Evolutionary conservation across 2,888 invertebrate species (phyloP), one percentile per base, ranked within the genome.

Genomic region (Ornithoptera alexandrae): DNA sequence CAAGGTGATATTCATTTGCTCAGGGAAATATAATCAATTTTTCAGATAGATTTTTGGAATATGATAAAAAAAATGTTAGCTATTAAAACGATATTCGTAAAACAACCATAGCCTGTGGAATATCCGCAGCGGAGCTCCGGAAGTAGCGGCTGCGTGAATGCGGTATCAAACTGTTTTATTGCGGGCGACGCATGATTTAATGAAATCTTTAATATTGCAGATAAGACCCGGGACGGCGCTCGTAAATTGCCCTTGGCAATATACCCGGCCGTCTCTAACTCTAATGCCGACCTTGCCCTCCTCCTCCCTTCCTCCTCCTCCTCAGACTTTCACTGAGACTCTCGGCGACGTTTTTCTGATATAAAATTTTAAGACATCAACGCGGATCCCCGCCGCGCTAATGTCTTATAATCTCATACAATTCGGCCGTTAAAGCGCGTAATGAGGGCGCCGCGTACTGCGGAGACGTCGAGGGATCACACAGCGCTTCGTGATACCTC

Each of bases 81-180:
- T 30, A 30, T 30, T 30, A 30, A 30, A 30, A 5, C 30, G 30
- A 30, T 30, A 30, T 30, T 30, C 30, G 5, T 39, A 39, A 10
- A 7, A 39, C 39, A 39, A 39, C 1, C 7, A 39, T 39, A 39
- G 10, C 6, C 39, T 39, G 8, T 10, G 39, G 39, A 6, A 39
- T 39, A 39, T 39, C 39, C 39, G 7, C 39, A 39, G 7, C 8
- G 8, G 39, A 89, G 86, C 89, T 89, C 87, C 86, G 86, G 86
- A 39, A 86, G 79, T 84, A 83, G 80, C 73, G 76, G 78, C 81
- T 79, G 79, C 84, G 84, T 88, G 85, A 89, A 84, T 84, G 85
- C 85, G 89, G 86, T 89, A 89, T 91, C 91, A 92, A 90, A 90
- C 91, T 90, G 91, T 92, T 92, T 92, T 92, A 92, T 90, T 91